Base-by-base conservation (phyloP, 92 coral and sea anemone genomes). In the Heteractis magnifica region DNA sequence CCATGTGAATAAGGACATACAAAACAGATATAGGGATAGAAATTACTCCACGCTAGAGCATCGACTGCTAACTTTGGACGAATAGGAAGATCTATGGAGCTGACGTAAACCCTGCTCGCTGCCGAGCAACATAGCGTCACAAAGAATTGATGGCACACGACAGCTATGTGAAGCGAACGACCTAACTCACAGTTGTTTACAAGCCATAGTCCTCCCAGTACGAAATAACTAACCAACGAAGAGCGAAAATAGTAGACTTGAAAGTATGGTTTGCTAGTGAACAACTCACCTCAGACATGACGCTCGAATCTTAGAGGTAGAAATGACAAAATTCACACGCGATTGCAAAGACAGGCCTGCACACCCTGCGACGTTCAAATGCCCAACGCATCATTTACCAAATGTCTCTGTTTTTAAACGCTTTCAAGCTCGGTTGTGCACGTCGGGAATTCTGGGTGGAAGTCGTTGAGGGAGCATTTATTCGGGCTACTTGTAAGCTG, bases 251-350 rank as follows among this genome's bases (percentile, higher is more conserved):
- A 5, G 14, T 1, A 23, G 12, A 62, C 5, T 15, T 58, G 13
- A 13, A 71, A 71, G 51, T 6, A 18, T 23, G 9, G 12, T 19
- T 55, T 13, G 79, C 53, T 7, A 51, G 16, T 13, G 13, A 64
- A 11, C 65, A 19, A 68, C 84, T 65, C 51, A 81, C 84, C 84
- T 81, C 84, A 81, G 84, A 71, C 84, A 81, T 81, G 49, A 44
- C 44, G 10, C 65, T 5, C 18, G 14, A 10, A 49, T 12, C 20
- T 62, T 41, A 52, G 1, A 5, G 20, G 52, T 48, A 64, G 5
- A 79, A 34, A 79, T 12, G 6, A 18, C 41, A 7, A 65, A 21
- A 20, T 60, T 79, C 72, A 44, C 49, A 49, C 50, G 73, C 50
- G 73, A 51, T 51, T 51, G 52, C 23, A 52, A 16, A 81, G 51